Base-by-base conservation (phyloP, 2,888 invertebrate species). In the Ophion costatus region DNA sequence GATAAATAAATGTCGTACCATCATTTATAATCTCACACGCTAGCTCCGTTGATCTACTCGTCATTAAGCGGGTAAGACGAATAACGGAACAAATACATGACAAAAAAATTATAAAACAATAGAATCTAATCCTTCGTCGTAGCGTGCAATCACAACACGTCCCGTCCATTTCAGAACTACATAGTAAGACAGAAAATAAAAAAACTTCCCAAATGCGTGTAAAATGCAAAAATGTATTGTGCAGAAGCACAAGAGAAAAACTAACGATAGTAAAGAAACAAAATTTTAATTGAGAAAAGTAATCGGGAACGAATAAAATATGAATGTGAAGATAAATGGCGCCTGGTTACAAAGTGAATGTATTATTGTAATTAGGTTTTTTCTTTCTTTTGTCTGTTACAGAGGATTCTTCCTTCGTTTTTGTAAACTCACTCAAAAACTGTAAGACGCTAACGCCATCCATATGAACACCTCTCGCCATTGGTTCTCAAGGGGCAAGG, bases 391-490 rank as follows among this genome's bases (percentile, higher is more conserved):
- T 42, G 11, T 24, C n/a, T 57, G 42, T 38, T 76, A 2, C 9
- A 20, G 22, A n/a, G 17, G 9, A 24, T 64, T 24, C 22, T 57
- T 14, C 59, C 20, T 38, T 24, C 29, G 24, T 56, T 59, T 45
- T 70, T 56, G 69, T 38, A 33, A 77, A 85, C 85, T 85, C 85
- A 85, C 85, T 76, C 42, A 85, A 82, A 82, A 85, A 85, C 45
- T 82, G 82, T 74, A 85, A 85, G 80, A 82, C 85, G 85, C 85
- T 85, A 74, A 80, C 74, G 80, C 76, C 82, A 73, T 85, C 85
- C 85, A 85, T 85, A 42, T 67, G 85, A 73, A 59, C 85, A 69
- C 80, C 76, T 85, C 64, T 38, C 80, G 80, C 82, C 82, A 59
- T 77, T 42, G 45, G 42, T 45, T 56, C 73, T 76, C 51, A 67